Base-by-base conservation (phyloP, 2,797 vertebrate species). In the Oryzias dopingdopingensis region DNA sequence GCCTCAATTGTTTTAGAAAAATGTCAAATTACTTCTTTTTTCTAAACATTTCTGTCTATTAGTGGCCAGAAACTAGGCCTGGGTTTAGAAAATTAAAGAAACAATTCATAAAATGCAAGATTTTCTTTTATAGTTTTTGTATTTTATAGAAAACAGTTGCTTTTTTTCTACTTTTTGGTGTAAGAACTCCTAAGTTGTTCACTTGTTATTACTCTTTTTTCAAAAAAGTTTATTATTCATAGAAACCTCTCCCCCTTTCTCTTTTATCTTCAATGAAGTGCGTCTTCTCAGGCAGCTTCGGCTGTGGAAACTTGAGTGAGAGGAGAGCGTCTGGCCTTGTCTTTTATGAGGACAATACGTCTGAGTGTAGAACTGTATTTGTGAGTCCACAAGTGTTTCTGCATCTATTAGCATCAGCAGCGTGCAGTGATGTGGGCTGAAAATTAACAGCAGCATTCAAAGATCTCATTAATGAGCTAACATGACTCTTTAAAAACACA, bases 271-370 rank as follows among this genome's bases (percentile, higher is more conserved):
- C 68, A 62, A 61, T 74, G 80, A 95, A 98, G 97, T 96, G 92
- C 82, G 92, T 98, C 94, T 97, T 94, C 93, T 93, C 95, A 76
- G 96, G 96, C 92, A 95, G 88, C 89, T 93, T 97, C 93, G 95
- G 95, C 90, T 96, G 94, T 82, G 96, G 96, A 79, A 94, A 94
- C 93, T 93, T 96, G 87, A 95, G 93, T 86, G 94, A 95, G 91
- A 94, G 96, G 90, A 93, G 92, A 88, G 96, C 94, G 47, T 98
- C 94, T 65, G 96, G 96, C 87, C 93, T 98, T 87, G 94, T 98
- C 87, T 96, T 98, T 94, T 96, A 93, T 91, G 95, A 96, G 88
- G 94, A 92, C 89, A 92, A 93, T 88, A 83, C 94, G 75, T 93
- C 95, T 83, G 88, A 94, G 91, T 95, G 88, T 95, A 95, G 91